Evolutionary conservation across 1,140 invertebrate species (phyloP), one percentile per base, ranked within the genome.

Genomic region (Eriocheir sinensis): DNA sequence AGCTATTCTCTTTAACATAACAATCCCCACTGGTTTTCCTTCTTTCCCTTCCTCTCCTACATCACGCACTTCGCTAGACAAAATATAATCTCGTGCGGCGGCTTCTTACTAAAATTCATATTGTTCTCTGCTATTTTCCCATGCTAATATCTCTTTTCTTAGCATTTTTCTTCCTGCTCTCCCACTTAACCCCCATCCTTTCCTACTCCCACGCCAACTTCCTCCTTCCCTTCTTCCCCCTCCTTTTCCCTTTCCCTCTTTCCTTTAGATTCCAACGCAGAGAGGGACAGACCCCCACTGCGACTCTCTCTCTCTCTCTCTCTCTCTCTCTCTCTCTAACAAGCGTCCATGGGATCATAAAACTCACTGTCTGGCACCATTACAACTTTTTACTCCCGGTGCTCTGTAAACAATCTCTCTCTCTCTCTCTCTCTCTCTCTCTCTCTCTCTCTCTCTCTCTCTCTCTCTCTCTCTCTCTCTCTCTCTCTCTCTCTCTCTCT

Each of bases 291-390:
- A 30, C n/a, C 86, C 8, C 3, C n/a, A 27, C n/a, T 21, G 4
- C 30, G 9, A 41, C 38, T 89, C 86, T n/a, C 21, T n/a, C 34
- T 3, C 8, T n/a, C 60, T 30, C 3, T 80, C 38, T 1, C 15
- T 79, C 80, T 32, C 17, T 41, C 27, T 3, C 40, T 79, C 34
- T 15, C 38, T 30, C 80, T 32, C 48, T 91, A 94, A 94, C 89
- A 94, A 94, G 93, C 93, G 86, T 79, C 93, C 81, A 90, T 89
- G 72, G 92, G 88, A 32, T 53, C 83, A 94, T 91, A 86, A 94
- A 94, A 86, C 89, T n/a, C 89, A 17, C 89, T 12, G 72, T 85
- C 79, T 40, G 79, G n/a, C 89, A 72, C 44, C 44, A 83, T 91
- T 72, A 80, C 41, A 15, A 44, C 79, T 91, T 90, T 94, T 94